phyloP scores from a whole-genome alignment of 2,888 invertebrate species.

The Pterobdella sp. region DNA sequence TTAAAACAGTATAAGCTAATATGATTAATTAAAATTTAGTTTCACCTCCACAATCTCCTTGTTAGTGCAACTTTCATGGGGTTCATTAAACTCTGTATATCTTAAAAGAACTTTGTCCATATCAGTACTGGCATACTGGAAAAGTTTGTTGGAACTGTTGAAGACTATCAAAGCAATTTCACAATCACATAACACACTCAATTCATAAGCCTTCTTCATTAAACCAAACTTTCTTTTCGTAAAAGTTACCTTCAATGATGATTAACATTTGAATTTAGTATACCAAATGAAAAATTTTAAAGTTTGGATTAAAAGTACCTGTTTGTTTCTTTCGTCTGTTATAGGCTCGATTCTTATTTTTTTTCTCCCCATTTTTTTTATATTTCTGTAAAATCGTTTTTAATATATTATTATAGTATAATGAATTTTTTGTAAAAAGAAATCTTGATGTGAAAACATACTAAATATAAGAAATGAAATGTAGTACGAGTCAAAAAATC shows the following conservation, averaged over 20 bases:
- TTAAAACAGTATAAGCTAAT: background rate
- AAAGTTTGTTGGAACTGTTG: slow-evolving; percentile 94
- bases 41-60: slow-evolving; percentile 98
- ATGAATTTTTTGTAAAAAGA: background rate
- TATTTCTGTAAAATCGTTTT: background rate
- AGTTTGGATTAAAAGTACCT: slow-evolving; percentile 33
- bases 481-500: background rate
- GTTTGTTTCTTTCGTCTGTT: slow-evolving; percentile 32
- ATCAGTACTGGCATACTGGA: slow-evolving; percentile 79
- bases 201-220: slow-evolving; percentile 99
- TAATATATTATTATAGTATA: background rate
- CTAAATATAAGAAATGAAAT: background rate
- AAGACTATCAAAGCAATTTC: slow-evolving; percentile 99
- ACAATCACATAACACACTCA: slow-evolving; percentile 97
- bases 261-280: background rate
- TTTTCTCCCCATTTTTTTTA: slow-evolving; percentile 27
- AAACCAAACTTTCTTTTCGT: slow-evolving; percentile 99
- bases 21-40: slow-evolving; percentile 39
- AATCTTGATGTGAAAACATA: background rate
- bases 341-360: slow-evolving; percentile 30
- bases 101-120: slow-evolving; percentile 95
- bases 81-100: slow-evolving; percentile 99
- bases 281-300: background rate
- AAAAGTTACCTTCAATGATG: slow-evolving; percentile 81
- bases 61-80: slow-evolving; percentile 97